Evolutionary conservation across 2,797 vertebrate genomes (phyloP).

Genomic region (Cryptoblepharus egeriae): DNA sequence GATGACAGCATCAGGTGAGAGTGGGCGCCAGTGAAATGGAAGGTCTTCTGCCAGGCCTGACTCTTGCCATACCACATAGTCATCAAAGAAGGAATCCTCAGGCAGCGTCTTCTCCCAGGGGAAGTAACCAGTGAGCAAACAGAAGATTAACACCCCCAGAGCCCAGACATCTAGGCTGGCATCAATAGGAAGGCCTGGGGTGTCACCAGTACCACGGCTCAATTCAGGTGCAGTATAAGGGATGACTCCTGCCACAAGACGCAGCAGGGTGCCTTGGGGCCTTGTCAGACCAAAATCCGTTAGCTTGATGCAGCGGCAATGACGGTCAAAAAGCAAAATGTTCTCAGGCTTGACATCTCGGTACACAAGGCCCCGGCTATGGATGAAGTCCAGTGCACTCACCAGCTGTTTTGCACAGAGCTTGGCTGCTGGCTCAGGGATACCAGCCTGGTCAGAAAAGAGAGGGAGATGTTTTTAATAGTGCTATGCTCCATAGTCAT

Average conservation of each 20-base stretch:
- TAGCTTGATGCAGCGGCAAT: slow-evolving; percentile 89
- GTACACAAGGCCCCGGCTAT: slow-evolving; percentile 92
- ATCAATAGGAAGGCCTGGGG: slow-evolving; percentile 80
- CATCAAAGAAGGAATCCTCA: slow-evolving; percentile 85
- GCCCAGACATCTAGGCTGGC: slow-evolving; percentile 92
- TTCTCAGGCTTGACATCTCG: slow-evolving; percentile 97
- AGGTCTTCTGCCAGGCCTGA: slow-evolving; percentile 72
- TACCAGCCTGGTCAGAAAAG: slow-evolving; percentile 79
- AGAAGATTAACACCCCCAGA: slow-evolving; percentile 90
- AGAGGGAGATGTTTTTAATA: background rate
- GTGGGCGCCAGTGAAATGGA: slow-evolving; percentile 84
- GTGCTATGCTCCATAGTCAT: background rate
- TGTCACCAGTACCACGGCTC: slow-evolving; percentile 39
- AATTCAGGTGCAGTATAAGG: slow-evolving; percentile 93
- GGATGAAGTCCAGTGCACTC: slow-evolving; percentile 90
- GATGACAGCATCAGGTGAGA: slow-evolving; percentile 74
- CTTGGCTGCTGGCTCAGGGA: slow-evolving; percentile 83
- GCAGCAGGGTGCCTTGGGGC: slow-evolving; percentile 80
- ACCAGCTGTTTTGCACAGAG: slow-evolving; percentile 90
- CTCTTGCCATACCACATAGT: slow-evolving; percentile 85
- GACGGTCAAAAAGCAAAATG: slow-evolving; percentile 88
- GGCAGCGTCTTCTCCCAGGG: slow-evolving; percentile 92
- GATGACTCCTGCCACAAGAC: slow-evolving; percentile 76
- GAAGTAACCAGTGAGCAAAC: slow-evolving; percentile 93
- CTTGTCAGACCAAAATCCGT: slow-evolving; percentile 90